Percentiles rank a stretch among this genome's conserved stretches.
Evolutionary conservation across 1,140 invertebrate species (phyloP).

Genomic region (Nasonia vitripennis): DNA sequence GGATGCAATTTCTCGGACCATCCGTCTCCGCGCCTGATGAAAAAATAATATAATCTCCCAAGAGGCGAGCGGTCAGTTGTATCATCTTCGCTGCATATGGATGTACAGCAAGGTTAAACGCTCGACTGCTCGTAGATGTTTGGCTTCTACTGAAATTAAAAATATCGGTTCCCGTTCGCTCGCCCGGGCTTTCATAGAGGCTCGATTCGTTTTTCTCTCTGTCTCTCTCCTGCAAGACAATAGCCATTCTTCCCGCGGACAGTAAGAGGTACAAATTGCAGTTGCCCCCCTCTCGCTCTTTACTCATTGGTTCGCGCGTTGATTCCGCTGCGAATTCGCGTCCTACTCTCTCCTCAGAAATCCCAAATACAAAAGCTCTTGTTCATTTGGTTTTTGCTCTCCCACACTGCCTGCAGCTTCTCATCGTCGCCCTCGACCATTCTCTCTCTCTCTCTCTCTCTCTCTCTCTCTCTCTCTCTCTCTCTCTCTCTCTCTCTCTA

Average conservation of each 20-base stretch:
- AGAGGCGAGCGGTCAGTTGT: constrained; percentile 69
- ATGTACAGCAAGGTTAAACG: constrained; percentile 14
- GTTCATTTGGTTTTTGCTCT: constrained; percentile 70
- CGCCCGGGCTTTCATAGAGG: constrained; percentile 70
- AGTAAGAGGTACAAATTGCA: constrained; percentile 76
- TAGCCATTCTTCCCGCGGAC: constrained; percentile 73
- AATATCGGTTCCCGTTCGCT: constrained; percentile 75
- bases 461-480: no score
- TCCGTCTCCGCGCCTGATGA: constrained; percentile 67
- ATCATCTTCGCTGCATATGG: constrained; percentile 54
- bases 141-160: constrained; percentile 76
- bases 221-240: constrained; percentile 73
- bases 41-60: constrained; percentile 75
- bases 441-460: neutral
- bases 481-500: neutral
- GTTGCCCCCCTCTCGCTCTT: constrained; percentile 61
- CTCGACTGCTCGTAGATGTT: constrained; percentile 62
- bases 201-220: constrained; percentile 73
- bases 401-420: neutral
- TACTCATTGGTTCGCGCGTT: constrained; percentile 20
- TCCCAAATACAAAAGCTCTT: constrained; percentile 72
- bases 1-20: constrained; percentile 72
- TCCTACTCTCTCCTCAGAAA: constrained; percentile 63
- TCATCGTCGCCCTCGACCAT: neutral
- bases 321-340: constrained; percentile 39